Conservation (phyloP, 2,113 vertebrate genomes). For the Rostratula benghalensis region DNA sequence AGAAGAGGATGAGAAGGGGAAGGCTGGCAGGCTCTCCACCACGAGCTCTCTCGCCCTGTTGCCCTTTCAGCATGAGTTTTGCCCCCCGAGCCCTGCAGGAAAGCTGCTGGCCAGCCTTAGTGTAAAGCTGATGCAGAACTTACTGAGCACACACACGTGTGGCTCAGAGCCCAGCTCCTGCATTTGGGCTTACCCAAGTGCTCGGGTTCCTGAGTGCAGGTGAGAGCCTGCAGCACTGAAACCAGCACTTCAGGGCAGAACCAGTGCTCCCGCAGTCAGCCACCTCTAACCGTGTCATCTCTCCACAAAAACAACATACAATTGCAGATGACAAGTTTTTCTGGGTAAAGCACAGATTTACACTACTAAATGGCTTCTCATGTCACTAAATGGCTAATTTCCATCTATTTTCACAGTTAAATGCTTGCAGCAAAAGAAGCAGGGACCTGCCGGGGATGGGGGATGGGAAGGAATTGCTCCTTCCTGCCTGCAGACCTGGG, state of each 20-base stretch:
- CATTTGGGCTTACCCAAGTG: background rate
- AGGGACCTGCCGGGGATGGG: background rate
- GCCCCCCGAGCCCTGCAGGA: background rate
- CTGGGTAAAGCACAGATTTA: background rate
- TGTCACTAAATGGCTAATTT: background rate
- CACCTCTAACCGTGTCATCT: background rate
- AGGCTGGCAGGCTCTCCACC: background rate
- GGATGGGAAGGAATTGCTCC: background rate
- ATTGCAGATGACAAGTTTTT: background rate
- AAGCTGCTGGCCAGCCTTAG: background rate
- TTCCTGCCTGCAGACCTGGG: background rate
- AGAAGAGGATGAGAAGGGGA: background rate
- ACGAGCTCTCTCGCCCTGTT: rapidly evolving
- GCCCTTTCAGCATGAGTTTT: background rate
- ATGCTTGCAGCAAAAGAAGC: background rate
- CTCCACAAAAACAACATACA: background rate
- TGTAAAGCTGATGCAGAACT: background rate
- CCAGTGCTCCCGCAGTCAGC: background rate
- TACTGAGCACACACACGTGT: rapidly evolving
- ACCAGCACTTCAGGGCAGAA: background rate
- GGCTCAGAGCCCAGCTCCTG: background rate
- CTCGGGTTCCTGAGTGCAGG: background rate
- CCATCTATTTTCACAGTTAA: background rate
- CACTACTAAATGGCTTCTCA: background rate
- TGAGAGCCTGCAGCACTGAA: background rate